Base-by-base conservation (phyloP, 2,113 vertebrate species). In the Prionailurus viverrinus region DNA sequence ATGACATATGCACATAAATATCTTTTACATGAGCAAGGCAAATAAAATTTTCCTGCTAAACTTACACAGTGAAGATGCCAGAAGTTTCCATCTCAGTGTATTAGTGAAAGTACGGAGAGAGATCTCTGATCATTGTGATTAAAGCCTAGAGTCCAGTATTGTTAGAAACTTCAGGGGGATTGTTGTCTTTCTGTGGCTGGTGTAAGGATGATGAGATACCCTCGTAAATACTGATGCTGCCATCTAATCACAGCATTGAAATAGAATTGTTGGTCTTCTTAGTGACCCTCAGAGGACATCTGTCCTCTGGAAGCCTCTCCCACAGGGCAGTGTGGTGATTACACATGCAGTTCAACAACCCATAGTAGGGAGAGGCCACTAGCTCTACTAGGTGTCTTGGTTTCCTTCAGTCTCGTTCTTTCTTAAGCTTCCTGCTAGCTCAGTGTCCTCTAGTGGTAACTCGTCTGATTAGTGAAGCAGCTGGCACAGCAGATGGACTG, bases 401-500 rank as follows among this genome's bases (percentile, higher is more conserved):
- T 78, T 31, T 9, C 63, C 86, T 86, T 11, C 0, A 1, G 78
- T 39, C 85, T 91, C 5, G 33, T 51, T 88, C 92, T 53, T 95
- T 73, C 48, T 45, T 10, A 63, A 82, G 55, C 96, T 98, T 97
- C 97, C 48, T 41, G 89, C 98, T 98, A 61, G 95, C 96, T 96
- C 96, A 96, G 94, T 98, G 98, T 97, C 98, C 98, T 98, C 98
- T 98, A 98, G 98, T 69, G 98, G 98, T 82, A 97, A 98, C 33
- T 83, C 0, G 0, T 68, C 94, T 97, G 33, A 92, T 61, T 74
- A 48, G n/a, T 88, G 61, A 90, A 85, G 69, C 21, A 69, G 58
- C 33, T 76, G 53, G 69, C 0, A 27, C 7, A 61, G 79, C 39
- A 80, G 48, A n/a, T 15, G 27, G 11, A n/a, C 36, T 2, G 1